Conservation (phyloP, 2,113 vertebrate species). For the Ramphastos sulfuratus region DNA sequence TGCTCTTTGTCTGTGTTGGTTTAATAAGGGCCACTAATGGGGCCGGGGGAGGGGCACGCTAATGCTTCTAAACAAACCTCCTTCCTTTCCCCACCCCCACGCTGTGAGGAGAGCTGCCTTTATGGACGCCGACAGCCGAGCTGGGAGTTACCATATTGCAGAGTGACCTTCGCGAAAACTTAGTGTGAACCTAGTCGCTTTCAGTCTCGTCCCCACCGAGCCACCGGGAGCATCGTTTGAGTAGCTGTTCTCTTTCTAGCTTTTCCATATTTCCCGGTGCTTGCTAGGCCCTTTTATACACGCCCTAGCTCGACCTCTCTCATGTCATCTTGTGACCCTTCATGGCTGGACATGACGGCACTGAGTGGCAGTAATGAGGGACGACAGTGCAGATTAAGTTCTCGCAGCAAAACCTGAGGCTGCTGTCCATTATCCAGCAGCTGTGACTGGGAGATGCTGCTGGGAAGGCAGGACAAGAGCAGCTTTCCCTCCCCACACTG, state of each 20-base stretch:
- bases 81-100: constrained; percentile 55
- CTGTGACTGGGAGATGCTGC: constrained; percentile 1
- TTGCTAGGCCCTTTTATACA: background rate
- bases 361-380: constrained; percentile 34
- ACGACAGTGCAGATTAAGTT: constrained; percentile 19
- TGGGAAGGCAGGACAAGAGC: background rate
- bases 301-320: constrained; percentile 1
- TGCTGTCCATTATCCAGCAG: background rate
- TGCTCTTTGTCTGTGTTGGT: constrained; percentile 83
- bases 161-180: constrained; percentile 71
- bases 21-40: constrained; percentile 86
- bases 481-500: background rate
- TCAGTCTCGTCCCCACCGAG: constrained; percentile 36
- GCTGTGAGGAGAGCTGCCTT: constrained; percentile 63
- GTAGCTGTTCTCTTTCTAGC: constrained; percentile 28
- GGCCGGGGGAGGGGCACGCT: constrained; percentile 74
- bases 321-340: constrained; percentile 51
- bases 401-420: background rate
- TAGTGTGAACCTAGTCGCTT: constrained; percentile 53
- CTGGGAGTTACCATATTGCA: constrained; percentile 72
- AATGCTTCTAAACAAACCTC: constrained; percentile 83
- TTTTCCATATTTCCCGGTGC: background rate
- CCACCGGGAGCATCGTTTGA: constrained; percentile 8
- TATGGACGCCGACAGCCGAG: constrained; percentile 66
- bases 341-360: constrained; percentile 46